Percentiles rank a stretch among this genome's conserved stretches.
Conservation (phyloP, 2,113 vertebrate genomes). For the Verasper variegatus region DNA sequence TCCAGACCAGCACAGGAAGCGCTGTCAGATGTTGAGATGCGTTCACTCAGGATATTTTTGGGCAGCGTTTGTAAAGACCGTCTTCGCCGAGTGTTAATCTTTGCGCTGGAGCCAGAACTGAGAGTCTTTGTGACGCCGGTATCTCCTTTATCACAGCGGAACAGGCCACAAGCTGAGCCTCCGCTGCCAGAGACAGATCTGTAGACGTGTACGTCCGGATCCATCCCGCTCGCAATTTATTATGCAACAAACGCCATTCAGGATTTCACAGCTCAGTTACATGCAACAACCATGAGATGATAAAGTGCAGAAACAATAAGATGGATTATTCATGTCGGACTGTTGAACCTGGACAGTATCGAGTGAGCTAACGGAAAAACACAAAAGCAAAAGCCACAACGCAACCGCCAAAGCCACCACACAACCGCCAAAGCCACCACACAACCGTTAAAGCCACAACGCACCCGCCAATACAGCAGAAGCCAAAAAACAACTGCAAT, state of each 20-base stretch:
- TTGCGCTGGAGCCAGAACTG: constrained; percentile 27
- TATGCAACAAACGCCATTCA: constrained; percentile 1
- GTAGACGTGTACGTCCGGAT: neutral
- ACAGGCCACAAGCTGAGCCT: constrained; percentile 45
- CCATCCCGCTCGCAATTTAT: constrained; percentile 12
- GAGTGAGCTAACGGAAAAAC: too few relatives aligned
- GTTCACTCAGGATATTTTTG: neutral
- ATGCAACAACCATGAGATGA: neutral
- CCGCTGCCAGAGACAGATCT: constrained; percentile 36
- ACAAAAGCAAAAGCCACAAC: too few relatives aligned
- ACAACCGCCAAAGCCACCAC: too few relatives aligned
- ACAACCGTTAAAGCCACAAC: too few relatives aligned
- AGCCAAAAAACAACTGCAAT: too few relatives aligned
- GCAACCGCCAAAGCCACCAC: too few relatives aligned
- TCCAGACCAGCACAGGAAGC: constrained; percentile 1
- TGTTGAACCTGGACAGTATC: too few relatives aligned
- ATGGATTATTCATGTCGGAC: neutral
- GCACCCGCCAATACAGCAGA: neutral
- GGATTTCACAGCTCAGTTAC: constrained; percentile 12
- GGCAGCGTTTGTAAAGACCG: constrained; percentile 6
- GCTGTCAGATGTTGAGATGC: constrained; percentile 7
- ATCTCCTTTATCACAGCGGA: constrained; percentile 62
- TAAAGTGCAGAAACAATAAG: constrained; percentile 5
- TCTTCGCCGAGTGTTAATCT: constrained; percentile 27
- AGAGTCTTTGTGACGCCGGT: constrained; percentile 43